A percentile compares a stretch with the other conserved stretches of the same genome.
These are phyloP conservation scores for Probosciger aterrimus DNA, from an alignment of 2,113 vertebrate genomes.

Conservation along the genomic window DNA sequence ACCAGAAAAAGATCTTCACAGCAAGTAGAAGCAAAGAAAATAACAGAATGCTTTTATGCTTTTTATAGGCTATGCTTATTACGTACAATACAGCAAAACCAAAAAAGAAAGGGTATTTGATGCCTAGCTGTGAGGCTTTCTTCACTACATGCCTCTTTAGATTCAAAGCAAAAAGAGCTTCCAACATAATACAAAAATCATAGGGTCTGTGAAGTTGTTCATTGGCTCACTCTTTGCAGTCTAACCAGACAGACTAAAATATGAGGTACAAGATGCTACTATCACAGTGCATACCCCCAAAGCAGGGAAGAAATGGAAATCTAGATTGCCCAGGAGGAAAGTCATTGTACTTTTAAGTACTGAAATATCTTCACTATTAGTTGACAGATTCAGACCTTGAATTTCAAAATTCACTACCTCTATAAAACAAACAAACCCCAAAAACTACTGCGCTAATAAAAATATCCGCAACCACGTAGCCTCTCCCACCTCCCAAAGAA, in stretches of 20 bases:
- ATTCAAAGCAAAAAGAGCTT: neutral
- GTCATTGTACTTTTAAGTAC: neutral
- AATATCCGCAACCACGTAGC: neutral
- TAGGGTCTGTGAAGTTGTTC: neutral
- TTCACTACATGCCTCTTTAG: neutral
- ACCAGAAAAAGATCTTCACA: neutral
- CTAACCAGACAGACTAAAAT: neutral
- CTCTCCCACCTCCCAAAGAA: neutral
- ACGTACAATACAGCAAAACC: neutral
- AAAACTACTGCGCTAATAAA: neutral
- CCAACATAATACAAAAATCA: neutral
- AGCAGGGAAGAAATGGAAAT: neutral
- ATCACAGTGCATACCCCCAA: neutral
- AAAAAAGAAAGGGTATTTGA: neutral
- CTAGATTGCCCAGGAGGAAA: neutral
- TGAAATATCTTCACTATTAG: neutral
- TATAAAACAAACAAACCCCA: neutral
- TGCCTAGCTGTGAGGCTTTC: neutral
- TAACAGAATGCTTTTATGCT: neutral
- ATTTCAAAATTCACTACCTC: neutral
- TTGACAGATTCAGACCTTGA: neutral
- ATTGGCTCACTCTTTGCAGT: neutral
- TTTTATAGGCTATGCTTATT: neutral
- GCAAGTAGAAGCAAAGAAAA: neutral
- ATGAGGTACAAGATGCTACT: neutral